These are phyloP conservation scores for Meganola albula DNA, from an alignment of 2,888 invertebrate genomes.

Conservation along the genomic window DNA sequence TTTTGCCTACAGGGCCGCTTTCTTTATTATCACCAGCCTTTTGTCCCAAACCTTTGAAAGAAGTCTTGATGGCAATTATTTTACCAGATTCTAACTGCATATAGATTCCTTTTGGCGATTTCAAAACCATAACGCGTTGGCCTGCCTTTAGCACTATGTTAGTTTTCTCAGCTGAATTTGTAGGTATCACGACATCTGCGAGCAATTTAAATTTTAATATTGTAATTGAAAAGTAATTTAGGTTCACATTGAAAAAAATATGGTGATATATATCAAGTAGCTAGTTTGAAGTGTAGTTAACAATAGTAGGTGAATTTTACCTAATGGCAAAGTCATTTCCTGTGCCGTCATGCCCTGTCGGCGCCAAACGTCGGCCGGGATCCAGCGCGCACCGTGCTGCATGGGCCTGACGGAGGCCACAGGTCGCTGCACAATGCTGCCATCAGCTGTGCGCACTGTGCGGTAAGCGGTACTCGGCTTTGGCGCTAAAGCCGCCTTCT, in stretches of 20 bases:
- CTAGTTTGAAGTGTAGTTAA: no score
- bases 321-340: slow-evolving; percentile 91
- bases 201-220: no score
- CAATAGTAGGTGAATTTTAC: no score
- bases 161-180: slow-evolving; percentile 91
- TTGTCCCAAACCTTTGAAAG: slow-evolving; percentile 81
- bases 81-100: slow-evolving; percentile 96
- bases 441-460: slow-evolving; percentile 82
- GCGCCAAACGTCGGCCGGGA: slow-evolving; percentile 94
- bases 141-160: slow-evolving; percentile 95
- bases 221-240: no score
- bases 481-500: slow-evolving; percentile 86
- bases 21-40: slow-evolving; percentile 59
- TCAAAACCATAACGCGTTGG: slow-evolving; percentile 94
- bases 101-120: slow-evolving; percentile 97
- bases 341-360: slow-evolving; percentile 96
- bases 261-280: no score
- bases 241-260: no score
- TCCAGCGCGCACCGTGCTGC: slow-evolving; percentile 88
- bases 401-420: slow-evolving; percentile 88
- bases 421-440: slow-evolving; percentile 80
- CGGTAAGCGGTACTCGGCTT: slow-evolving; percentile 78
- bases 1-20: slow-evolving; percentile 56
- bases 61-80: slow-evolving; percentile 93
- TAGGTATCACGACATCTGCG: slow-evolving; percentile 93